Conservation (phyloP, 2,888 invertebrate species). For the Microctonus brassicae region DNA sequence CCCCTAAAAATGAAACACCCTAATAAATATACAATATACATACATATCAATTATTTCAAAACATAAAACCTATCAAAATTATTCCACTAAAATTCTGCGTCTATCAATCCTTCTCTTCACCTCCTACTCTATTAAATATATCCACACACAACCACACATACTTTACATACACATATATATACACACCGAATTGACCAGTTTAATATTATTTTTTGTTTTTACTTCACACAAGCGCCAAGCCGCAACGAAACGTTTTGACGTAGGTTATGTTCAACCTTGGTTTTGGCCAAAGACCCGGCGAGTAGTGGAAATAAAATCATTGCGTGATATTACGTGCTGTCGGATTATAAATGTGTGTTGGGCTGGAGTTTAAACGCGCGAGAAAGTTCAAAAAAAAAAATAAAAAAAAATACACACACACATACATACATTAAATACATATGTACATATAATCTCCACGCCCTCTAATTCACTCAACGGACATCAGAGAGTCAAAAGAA, state of each 20-base stretch:
- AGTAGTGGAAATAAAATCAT: conserved; percentile 10
- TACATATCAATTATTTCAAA: not conserved
- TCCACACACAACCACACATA: no score
- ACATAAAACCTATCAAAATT: conserved; percentile 1
- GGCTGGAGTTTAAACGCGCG: not conserved
- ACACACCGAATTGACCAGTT: conserved; percentile 12
- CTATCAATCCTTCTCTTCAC: not conserved
- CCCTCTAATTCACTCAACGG: not conserved
- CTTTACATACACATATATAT: no score
- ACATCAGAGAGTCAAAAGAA: conserved; percentile 5
- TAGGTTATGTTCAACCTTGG: conserved; percentile 32
- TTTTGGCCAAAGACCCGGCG: conserved; percentile 17
- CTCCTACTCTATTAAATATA: no score
- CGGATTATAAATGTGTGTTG: conserved; percentile 19
- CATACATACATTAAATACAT: not conserved
- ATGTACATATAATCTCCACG: not conserved
- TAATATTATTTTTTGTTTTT: not conserved
- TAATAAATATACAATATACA: not conserved
- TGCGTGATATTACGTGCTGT: conserved; percentile 23
- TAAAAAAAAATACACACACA: not conserved
- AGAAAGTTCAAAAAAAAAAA: no score
- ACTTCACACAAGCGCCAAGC: not conserved
- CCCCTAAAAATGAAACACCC: no score
- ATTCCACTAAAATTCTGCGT: not conserved
- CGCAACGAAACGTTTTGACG: conserved; percentile 14